phyloP scores from a whole-genome alignment of 2,797 vertebrate species.

The Smutsia gigantea region DNA sequence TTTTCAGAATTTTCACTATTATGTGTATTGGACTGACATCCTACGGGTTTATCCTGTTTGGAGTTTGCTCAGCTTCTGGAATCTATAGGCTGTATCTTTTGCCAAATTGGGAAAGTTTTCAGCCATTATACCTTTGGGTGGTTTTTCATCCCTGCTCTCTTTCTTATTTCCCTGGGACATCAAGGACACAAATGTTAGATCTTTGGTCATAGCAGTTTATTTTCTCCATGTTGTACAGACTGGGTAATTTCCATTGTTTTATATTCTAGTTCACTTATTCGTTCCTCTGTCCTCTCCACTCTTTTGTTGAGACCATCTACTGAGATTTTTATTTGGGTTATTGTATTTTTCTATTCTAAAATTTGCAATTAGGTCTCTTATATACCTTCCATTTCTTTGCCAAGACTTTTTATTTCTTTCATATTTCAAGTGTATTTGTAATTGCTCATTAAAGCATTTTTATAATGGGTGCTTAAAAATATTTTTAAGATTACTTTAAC shows the following conservation, averaged over 20 bases:
- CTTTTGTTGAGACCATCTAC: not conserved
- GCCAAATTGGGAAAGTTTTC: not conserved
- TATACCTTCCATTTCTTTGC: not conserved
- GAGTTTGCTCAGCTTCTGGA: not conserved
- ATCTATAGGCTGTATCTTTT: not conserved
- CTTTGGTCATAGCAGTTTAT: not conserved
- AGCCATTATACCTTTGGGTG: not conserved
- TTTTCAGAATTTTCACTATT: not conserved
- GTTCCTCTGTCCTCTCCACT: not conserved
- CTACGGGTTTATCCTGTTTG: not conserved
- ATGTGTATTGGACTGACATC: not conserved
- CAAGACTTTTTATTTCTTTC: not conserved
- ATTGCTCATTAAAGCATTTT: not conserved
- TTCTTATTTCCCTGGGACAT: not conserved
- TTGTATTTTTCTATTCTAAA: not conserved
- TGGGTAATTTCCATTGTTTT: not conserved
- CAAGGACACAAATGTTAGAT: not conserved
- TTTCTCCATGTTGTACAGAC: not conserved
- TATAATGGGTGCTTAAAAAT: not conserved
- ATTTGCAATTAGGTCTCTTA: not conserved
- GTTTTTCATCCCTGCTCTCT: not conserved
- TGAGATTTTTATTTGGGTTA: not conserved
- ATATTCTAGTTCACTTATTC: not conserved
- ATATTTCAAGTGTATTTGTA: not conserved
- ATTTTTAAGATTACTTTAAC: slow-evolving; percentile 6